Evolutionary conservation across 2,113 vertebrate genomes (phyloP).

Genomic region (Nymphicus hollandicus): DNA sequence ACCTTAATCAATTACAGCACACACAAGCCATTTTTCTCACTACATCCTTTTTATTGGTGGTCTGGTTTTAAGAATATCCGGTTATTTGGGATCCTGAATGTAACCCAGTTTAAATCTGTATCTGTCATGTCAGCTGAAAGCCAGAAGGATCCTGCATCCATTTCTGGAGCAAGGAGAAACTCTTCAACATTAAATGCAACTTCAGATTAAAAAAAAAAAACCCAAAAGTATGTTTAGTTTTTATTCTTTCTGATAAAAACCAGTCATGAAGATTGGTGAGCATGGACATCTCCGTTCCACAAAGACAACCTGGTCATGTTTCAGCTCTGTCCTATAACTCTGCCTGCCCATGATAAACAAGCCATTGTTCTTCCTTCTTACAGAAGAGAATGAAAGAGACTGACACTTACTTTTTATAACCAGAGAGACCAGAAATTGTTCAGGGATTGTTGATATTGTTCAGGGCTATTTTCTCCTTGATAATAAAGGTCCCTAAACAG

Average conservation of each 20-base stretch:
- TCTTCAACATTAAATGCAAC: not conserved
- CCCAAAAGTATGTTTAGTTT: not conserved
- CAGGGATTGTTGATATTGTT: no score
- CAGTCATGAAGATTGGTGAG: not conserved
- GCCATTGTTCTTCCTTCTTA: not conserved
- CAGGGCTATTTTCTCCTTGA: not conserved
- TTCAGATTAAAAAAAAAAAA: not conserved
- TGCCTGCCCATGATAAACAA: not conserved
- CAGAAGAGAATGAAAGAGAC: rapidly evolving
- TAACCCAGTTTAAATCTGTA: rapidly evolving
- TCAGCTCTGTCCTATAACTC: not conserved
- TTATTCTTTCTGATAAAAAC: not conserved
- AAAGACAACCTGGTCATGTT: not conserved
- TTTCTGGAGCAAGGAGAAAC: not conserved
- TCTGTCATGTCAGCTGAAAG: rapidly evolving
- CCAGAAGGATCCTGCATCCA: not conserved
- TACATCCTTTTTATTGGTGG: not conserved
- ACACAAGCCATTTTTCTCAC: not conserved
- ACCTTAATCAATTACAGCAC: not conserved
- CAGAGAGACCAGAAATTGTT: not conserved
- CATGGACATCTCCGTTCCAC: not conserved
- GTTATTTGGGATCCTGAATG: not conserved
- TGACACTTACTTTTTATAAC: rapidly evolving
- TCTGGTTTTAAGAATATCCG: not conserved
- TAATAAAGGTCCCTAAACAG: not conserved